phyloP scores from a whole-genome alignment of 2,113 vertebrate species.

The Panthera tigris region DNA sequence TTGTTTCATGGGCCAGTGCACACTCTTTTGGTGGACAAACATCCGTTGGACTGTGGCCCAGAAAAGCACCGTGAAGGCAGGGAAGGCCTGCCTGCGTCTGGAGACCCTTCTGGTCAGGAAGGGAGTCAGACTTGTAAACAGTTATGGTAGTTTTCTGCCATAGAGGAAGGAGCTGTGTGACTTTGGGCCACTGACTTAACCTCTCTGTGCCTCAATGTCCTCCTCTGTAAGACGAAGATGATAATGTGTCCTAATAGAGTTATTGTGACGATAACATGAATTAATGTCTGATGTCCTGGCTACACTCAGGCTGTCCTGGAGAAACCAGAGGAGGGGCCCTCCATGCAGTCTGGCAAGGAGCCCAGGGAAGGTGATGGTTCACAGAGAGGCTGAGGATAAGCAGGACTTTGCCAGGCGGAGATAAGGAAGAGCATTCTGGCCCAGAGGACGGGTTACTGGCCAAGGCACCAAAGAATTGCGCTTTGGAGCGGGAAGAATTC shows the following conservation, averaged over 20 bases:
- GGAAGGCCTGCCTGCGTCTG: background rate
- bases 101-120: background rate
- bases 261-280: background rate
- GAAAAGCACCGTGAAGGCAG: background rate
- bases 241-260: background rate
- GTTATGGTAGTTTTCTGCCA: background rate
- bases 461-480: background rate
- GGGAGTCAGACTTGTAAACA: background rate
- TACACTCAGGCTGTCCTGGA: background rate
- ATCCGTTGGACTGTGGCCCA: background rate
- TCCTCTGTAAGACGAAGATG: background rate
- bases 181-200: background rate
- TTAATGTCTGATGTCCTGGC: background rate
- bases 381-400: background rate
- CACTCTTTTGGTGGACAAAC: slow-evolving; percentile 1
- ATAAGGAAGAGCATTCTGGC: background rate
- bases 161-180: background rate
- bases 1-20: background rate
- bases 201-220: background rate
- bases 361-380: background rate
- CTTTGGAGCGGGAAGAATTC: background rate
- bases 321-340: background rate
- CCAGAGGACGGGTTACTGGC: background rate
- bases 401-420: background rate
- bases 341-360: background rate